Percentiles rank a stretch among this genome's conserved stretches.
phyloP scores from a whole-genome alignment of 2,888 invertebrate species.

The Rhagium mordax region DNA sequence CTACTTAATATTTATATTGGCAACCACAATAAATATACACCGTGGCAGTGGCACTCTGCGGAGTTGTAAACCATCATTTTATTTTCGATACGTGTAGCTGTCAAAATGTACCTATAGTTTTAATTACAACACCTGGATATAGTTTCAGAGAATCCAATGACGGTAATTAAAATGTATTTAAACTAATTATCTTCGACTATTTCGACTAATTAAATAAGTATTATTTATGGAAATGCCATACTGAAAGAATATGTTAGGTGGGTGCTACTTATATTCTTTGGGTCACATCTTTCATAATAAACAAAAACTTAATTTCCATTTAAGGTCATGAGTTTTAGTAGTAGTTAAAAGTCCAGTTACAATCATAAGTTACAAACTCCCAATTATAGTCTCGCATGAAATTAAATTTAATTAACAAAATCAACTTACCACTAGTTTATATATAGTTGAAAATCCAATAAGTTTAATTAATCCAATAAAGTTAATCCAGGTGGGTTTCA shows the following conservation, averaged over 20 bases:
- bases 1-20: too few relatives aligned
- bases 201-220: background rate
- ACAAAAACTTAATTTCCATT: constrained; percentile 19
- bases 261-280: background rate
- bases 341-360: too few relatives aligned
- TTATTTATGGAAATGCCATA: background rate
- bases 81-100: background rate
- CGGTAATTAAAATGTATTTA: background rate
- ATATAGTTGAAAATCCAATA: background rate
- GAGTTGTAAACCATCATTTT: background rate
- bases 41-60: too few relatives aligned
- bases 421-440: background rate
- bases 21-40: too few relatives aligned
- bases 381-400: background rate
- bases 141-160: background rate
- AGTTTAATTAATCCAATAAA: too few relatives aligned
- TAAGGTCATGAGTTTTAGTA: constrained; percentile 15
- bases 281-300: background rate
- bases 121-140: background rate
- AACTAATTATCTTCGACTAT: background rate
- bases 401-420: background rate
- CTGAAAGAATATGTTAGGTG: background rate
- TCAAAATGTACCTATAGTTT: background rate
- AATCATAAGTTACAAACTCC: too few relatives aligned
- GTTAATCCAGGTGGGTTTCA: constrained; percentile 4